phyloP scores from a whole-genome alignment of 2,113 vertebrate genomes.

The Gadus macrocephalus region DNA sequence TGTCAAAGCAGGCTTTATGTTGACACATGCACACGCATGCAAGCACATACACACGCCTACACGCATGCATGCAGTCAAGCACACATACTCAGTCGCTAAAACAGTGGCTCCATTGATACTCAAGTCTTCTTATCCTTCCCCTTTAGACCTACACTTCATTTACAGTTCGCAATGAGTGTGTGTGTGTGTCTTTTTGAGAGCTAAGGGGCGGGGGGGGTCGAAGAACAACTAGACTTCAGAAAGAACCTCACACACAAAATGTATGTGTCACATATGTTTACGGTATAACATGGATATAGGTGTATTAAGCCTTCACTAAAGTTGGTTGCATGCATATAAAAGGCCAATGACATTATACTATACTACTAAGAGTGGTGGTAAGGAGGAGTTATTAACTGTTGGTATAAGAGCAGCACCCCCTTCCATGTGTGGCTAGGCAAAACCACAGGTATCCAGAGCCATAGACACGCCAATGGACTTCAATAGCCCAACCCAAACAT shows the following conservation, averaged over 20 bases:
- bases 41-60: conserved; percentile 3
- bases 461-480: conserved; percentile 18
- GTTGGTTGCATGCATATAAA: too few relatives aligned
- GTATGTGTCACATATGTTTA: too few relatives aligned
- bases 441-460: conserved; percentile 16
- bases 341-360: too few relatives aligned
- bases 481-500: conserved; percentile 20
- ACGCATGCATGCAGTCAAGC: conserved; percentile 16
- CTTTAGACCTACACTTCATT: not conserved
- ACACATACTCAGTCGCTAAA: conserved; percentile 1
- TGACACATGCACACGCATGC: conserved; percentile 26
- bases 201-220: too few relatives aligned
- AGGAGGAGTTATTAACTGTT: conserved; percentile 32
- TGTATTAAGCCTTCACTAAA: too few relatives aligned
- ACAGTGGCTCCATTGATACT: too few relatives aligned
- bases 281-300: too few relatives aligned
- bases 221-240: too few relatives aligned
- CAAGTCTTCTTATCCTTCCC: too few relatives aligned
- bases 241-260: not conserved
- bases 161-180: too few relatives aligned
- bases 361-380: not conserved
- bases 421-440: conserved; percentile 39
- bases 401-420: conserved; percentile 39
- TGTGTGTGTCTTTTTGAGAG: too few relatives aligned
- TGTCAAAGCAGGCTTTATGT: conserved; percentile 27